phyloP scores from a whole-genome alignment of 1,140 invertebrate species.

The Orchestia grillus region DNA sequence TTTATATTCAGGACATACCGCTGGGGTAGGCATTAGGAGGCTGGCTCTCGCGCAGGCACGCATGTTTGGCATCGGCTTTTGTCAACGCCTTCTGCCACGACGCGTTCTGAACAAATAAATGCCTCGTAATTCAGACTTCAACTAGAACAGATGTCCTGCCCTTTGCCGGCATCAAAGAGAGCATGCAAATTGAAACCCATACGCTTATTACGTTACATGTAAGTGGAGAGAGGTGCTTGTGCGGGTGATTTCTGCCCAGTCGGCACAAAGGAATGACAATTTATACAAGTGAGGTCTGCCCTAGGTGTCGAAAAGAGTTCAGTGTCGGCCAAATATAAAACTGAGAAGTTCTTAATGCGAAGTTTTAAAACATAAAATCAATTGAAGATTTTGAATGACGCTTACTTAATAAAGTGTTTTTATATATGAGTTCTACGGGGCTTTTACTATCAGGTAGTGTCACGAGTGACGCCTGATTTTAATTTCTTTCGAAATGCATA shows the following conservation, averaged over 20 bases:
- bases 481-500: too few species aligned
- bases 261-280: neutral
- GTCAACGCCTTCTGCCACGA: neutral
- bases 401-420: neutral
- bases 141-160: neutral
- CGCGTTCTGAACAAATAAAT: neutral
- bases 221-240: neutral
- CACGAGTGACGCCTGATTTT: too few species aligned
- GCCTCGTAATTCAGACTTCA: neutral
- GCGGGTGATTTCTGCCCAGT: neutral
- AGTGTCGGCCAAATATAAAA: neutral
- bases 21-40: neutral
- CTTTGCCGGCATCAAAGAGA: neutral
- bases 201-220: constrained; percentile 1
- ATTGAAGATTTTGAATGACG: neutral
- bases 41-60: neutral
- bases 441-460: neutral
- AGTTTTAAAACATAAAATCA: neutral
- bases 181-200: constrained; percentile 7
- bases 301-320: neutral
- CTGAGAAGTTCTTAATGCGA: neutral
- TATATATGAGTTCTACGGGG: neutral
- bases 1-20: neutral
- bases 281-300: neutral
- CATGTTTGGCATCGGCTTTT: neutral